phyloP scores from a whole-genome alignment of 2,113 vertebrate species.

The Macroglossus sobrinus region DNA sequence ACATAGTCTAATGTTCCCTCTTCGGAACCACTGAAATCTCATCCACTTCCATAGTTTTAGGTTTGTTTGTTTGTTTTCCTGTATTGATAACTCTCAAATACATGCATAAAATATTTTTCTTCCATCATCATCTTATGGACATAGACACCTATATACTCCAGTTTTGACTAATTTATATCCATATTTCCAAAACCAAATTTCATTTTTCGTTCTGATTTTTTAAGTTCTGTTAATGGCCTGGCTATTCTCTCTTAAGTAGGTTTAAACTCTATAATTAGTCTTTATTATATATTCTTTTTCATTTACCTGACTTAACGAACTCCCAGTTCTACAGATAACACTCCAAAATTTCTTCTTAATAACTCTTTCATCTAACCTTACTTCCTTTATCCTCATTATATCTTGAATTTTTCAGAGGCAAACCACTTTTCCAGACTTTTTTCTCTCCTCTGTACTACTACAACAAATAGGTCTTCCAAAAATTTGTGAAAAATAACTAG shows the following conservation, averaged over 20 bases:
- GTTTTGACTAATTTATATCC: not conserved
- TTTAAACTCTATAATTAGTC: not conserved
- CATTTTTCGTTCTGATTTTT: not conserved
- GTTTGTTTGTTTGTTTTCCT: not conserved
- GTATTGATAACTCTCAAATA: not conserved
- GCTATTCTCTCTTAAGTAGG: not conserved
- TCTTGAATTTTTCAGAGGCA: not conserved
- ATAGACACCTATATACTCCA: not conserved
- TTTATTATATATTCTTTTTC: not conserved
- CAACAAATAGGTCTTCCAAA: not conserved
- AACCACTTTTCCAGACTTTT: not conserved
- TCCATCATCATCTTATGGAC: not conserved
- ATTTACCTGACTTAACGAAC: not conserved
- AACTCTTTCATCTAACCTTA: not conserved
- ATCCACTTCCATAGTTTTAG: not conserved
- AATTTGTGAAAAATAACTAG: not conserved
- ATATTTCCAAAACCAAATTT: not conserved
- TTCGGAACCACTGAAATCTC: not conserved
- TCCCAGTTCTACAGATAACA: not conserved
- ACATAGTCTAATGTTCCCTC: not conserved
- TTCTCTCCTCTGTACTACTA: not conserved
- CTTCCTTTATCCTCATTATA: not conserved
- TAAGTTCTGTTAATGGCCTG: not conserved
- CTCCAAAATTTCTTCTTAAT: not conserved
- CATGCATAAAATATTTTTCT: not conserved